phyloP scores from a whole-genome alignment of 1,140 invertebrate genomes.

The Pteromalus puparum region DNA sequence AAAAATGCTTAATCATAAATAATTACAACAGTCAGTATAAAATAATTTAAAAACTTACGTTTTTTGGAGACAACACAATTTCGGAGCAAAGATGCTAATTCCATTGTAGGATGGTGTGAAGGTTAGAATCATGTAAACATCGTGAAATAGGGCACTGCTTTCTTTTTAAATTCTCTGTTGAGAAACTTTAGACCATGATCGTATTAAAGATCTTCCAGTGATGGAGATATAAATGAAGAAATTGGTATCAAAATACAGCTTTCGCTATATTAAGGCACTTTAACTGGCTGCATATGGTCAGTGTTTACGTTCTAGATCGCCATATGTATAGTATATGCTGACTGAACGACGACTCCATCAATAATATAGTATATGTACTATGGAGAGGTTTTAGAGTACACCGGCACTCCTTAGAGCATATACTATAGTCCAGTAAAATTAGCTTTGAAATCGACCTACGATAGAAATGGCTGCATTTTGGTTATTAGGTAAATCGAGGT shows the following conservation, averaged over 20 bases:
- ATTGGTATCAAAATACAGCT: background rate
- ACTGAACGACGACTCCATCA: too few relatives aligned
- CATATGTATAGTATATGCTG: background rate
- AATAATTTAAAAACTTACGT: conserved; percentile 35
- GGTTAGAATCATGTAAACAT: conserved; percentile 42
- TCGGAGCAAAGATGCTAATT: conserved; percentile 48
- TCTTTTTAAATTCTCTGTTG: background rate
- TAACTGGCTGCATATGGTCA: background rate
- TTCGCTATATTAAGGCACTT: background rate
- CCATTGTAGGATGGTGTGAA: conserved; percentile 29
- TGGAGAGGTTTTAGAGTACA: too few relatives aligned
- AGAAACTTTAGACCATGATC: background rate
- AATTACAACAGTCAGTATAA: background rate
- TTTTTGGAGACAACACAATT: conserved; percentile 48
- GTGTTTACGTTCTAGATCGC: background rate
- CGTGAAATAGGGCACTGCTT: background rate
- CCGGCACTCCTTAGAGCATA: too few relatives aligned
- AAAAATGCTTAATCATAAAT: background rate
- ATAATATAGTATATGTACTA: too few relatives aligned
- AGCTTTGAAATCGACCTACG: too few relatives aligned
- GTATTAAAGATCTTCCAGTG: background rate
- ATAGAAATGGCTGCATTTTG: too few relatives aligned
- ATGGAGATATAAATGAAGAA: background rate
- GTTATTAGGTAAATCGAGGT: too few relatives aligned
- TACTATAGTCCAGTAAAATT: too few relatives aligned